Base-by-base conservation (phyloP, 2,888 invertebrate species). In the Oscheius sp. region DNA sequence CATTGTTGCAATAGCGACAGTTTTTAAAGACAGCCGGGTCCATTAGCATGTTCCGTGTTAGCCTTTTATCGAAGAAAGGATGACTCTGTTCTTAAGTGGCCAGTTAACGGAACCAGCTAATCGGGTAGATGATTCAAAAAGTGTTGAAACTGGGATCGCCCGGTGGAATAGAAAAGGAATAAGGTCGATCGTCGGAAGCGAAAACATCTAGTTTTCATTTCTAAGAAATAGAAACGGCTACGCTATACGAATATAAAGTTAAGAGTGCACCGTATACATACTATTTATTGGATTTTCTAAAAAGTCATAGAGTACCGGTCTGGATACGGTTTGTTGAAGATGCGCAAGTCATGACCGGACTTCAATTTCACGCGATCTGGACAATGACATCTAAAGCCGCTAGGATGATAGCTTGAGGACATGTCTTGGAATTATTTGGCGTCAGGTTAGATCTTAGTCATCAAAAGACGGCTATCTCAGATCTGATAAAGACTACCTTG, bases 381-480 rank as follows among this genome's bases (percentile, higher is more conserved):
- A 41, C 44, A 44, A 28, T 59, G 59, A 44, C 59, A 44, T 45
- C 59, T 44, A 44, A 59, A 41, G 59, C 59, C 22, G 59, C 44
- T 59, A 24, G 59, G n/a, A 3, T 20, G 50, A n/a, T n/a, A n/a
- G n/a, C n/a, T n/a, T n/a, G n/a, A n/a, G n/a, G n/a, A n/a, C n/a
- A n/a, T n/a, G n/a, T n/a, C n/a, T n/a, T n/a, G n/a, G n/a, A n/a
- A n/a, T n/a, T n/a, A n/a, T n/a, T n/a, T n/a, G n/a, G n/a, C n/a
- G n/a, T n/a, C n/a, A n/a, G n/a, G n/a, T n/a, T n/a, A n/a, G n/a
- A 28, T 45, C 44, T 44, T 44, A 28, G 44, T 30, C 28, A 14
- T 26, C 59, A 44, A 59, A 59, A 59, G 59, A 28, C 59, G 59
- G 59, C 59, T 59, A 59, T 59, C 59, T 59, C 59, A 44, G 59